phyloP scores from a whole-genome alignment of 2,888 invertebrate genomes.

The Beris chalybata region DNA sequence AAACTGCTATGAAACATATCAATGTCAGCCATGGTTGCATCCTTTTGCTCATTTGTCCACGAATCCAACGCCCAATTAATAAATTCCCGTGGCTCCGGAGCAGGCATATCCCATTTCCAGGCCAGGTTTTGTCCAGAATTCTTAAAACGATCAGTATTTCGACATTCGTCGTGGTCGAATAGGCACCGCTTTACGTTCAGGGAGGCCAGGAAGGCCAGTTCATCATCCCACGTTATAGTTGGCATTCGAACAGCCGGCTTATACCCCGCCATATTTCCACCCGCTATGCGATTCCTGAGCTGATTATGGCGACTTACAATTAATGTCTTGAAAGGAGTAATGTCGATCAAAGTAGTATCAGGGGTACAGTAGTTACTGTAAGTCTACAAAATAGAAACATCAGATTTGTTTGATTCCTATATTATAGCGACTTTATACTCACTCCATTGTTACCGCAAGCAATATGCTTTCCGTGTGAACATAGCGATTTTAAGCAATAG shows the following conservation, averaged over 20 bases:
- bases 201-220: conserved; percentile 20
- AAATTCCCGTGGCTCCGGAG: background rate
- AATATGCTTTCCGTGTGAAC: conserved; percentile 4
- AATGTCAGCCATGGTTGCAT: conserved; percentile 24
- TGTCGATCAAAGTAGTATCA: conserved; percentile 7
- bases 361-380: background rate
- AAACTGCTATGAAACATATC: conserved; percentile 1
- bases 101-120: conserved; percentile 1
- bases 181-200: conserved; percentile 19
- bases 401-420: background rate
- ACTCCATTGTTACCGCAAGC: conserved; percentile 12
- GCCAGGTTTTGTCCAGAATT: conserved; percentile 48
- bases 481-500: conserved; percentile 12
- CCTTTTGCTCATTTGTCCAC: conserved; percentile 33
- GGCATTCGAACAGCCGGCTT: conserved; percentile 16
- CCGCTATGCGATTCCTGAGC: conserved; percentile 16
- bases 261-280: conserved; percentile 8
- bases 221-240: conserved; percentile 19
- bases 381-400: conserved; percentile 1
- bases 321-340: background rate
- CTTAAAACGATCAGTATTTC: conserved; percentile 18
- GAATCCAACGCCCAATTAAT: conserved; percentile 11
- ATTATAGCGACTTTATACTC: background rate
- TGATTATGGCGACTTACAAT: conserved; percentile 43
- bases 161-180: conserved; percentile 18